Conservation (phyloP, 2,888 invertebrate species). For the Andrena bucephala region DNA sequence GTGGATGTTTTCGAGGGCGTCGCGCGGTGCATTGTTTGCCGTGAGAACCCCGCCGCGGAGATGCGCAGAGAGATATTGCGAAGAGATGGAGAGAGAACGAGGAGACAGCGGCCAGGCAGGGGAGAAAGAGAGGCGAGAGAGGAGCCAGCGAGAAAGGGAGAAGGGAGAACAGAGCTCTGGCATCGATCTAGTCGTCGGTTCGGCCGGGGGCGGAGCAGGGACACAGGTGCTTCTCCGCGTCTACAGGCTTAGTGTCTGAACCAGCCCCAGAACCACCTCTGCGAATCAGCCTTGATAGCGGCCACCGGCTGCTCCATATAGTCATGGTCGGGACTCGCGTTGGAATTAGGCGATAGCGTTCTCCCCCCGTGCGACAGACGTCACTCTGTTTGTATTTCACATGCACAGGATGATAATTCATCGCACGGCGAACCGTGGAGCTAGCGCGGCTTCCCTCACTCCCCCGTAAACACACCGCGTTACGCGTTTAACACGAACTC, state of each 20-base stretch:
- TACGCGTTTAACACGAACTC: not conserved
- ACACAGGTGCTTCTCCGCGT: slow-evolving; percentile 82
- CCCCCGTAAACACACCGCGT: too few relatives aligned
- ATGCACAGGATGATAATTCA: slow-evolving; percentile 41
- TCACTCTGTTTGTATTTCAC: slow-evolving; percentile 45
- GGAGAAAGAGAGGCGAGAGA: slow-evolving; percentile 12
- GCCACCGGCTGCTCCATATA: slow-evolving; percentile 71
- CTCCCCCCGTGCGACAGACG: slow-evolving; percentile 27
- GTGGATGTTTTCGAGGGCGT: slow-evolving; percentile 80
- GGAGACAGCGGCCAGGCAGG: slow-evolving; percentile 47
- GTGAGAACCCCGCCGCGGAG: slow-evolving; percentile 77
- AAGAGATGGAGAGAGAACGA: slow-evolving; percentile 65
- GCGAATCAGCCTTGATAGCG: slow-evolving; percentile 75
- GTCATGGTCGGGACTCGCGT: slow-evolving; percentile 53
- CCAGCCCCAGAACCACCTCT: slow-evolving; percentile 78
- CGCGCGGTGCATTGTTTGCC: slow-evolving; percentile 79
- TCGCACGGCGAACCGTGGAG: slow-evolving; percentile 21
- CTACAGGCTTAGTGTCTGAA: slow-evolving; percentile 81
- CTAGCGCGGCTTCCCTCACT: not conserved
- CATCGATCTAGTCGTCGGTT: slow-evolving; percentile 82
- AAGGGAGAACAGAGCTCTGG: slow-evolving; percentile 71
- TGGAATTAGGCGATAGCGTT: slow-evolving; percentile 64
- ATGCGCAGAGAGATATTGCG: slow-evolving; percentile 78
- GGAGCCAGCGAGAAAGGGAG: slow-evolving; percentile 53
- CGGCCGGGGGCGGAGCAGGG: slow-evolving; percentile 79